Evolutionary conservation across 1,140 invertebrate species (phyloP).

Genomic region (Cotesia chilonis): DNA sequence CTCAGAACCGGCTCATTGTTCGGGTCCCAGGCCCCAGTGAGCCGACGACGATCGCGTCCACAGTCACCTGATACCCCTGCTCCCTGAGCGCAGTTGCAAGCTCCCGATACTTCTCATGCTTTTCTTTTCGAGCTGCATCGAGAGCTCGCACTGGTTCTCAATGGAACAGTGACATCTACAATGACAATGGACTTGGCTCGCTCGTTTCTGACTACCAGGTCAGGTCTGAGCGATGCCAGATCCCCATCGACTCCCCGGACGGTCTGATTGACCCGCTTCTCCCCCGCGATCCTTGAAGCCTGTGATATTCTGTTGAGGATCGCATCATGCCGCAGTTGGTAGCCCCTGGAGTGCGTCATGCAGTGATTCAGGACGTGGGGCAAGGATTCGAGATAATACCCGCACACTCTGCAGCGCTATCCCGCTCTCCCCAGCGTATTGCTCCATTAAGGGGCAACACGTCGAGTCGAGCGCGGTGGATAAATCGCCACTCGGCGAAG

Average conservation of each 20-base stretch:
- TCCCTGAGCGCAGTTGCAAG: constrained; percentile 1
- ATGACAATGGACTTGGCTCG: not conserved
- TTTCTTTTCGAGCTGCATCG: not conserved
- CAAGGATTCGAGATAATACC: too few species aligned
- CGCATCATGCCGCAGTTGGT: too few species aligned
- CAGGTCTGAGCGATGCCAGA: not conserved
- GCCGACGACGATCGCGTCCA: constrained; percentile 17
- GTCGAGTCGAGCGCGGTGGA: too few species aligned
- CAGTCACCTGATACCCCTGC: not conserved
- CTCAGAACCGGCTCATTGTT: constrained; percentile 9
- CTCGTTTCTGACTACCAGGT: not conserved
- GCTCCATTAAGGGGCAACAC: too few species aligned
- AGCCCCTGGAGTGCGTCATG: too few species aligned
- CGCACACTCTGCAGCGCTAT: too few species aligned
- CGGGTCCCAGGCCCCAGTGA: constrained; percentile 8
- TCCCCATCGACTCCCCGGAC: not conserved
- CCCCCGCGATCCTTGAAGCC: too few species aligned
- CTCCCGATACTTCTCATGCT: not conserved
- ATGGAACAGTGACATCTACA: constrained; percentile 1
- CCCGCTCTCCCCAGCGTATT: too few species aligned
- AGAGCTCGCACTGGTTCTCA: constrained; percentile 1
- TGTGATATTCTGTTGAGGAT: too few species aligned
- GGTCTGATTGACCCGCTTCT: too few species aligned
- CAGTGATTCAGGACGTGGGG: too few species aligned
- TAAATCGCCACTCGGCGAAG: too few species aligned